Evolutionary conservation across 1,140 invertebrate species (phyloP), one percentile per base, ranked within the genome.

Genomic region (Brevipalpus yothersi): DNA sequence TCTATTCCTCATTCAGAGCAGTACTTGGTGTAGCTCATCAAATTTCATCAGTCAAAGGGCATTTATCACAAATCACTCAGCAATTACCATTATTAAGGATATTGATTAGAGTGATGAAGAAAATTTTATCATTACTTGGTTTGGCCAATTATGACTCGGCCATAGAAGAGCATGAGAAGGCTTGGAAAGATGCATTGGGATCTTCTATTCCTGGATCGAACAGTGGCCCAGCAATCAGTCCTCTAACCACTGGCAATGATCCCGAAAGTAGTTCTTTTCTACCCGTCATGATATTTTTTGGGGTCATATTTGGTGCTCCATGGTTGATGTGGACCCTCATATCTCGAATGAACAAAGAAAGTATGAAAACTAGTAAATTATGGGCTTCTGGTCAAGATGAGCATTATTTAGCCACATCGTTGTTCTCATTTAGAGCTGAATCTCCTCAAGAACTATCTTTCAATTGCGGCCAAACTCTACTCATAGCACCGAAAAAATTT

Each of bases 1-100:
- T 96, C 65, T 86, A 90, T 13, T 92, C 82, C 70, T 94, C 91
- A 8, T 96, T 96, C 70, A 75, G 85, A 67, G 91, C 92, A 51
- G 86, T 96, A 63, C 73, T 96, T 42, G 87, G 88, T 57, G 90
- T 96, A 1, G 90, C 90, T 41, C 89, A 51, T 51, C 49, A 51
- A 8, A n/a, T 51, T n/a, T 51, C 49, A 51, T 51, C 49, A 1
- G n/a, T 51, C 17, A 51, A 51, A 51, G 49, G 21, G n/a, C 49
- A 51, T 19, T 19, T 51, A 19, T n/a, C 12, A 2, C 49, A 51
- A 17, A 19, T 51, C 5, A 8, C 49, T 51, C 9, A 51, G 3
- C 49, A 51, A 51, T 19, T 51, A 17, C 49, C 49, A 1, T 10
- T 51, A 19, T 7, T 51, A n/a, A 13, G 49, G 9, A n/a, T 51